A percentile compares a stretch with the other conserved stretches of the same genome.
These are phyloP conservation scores for Steatornis caripensis DNA, from an alignment of 2,113 vertebrate genomes.

Conservation along the genomic window DNA sequence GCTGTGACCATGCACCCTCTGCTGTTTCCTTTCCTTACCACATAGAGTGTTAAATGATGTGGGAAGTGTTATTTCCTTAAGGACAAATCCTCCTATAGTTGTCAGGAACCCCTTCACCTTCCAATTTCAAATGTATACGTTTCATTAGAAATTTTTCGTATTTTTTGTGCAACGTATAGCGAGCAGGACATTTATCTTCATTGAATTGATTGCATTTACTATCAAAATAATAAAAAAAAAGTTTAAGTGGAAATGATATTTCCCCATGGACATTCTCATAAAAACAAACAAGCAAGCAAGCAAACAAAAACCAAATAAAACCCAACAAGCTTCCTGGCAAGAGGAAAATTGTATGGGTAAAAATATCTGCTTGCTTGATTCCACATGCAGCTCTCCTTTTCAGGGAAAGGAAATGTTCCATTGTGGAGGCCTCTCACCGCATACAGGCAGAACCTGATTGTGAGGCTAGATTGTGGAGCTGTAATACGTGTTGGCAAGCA, in stretches of 20 bases:
- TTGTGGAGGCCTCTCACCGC: not conserved
- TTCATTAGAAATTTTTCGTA: not conserved
- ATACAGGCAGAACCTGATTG: not conserved
- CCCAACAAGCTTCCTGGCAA: not conserved
- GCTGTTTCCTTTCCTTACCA: not conserved
- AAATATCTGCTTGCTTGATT: conserved; percentile 28
- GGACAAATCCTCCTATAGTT: not conserved
- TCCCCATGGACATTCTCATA: not conserved
- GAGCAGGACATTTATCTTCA: not conserved
- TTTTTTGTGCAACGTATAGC: not conserved
- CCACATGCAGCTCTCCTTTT: not conserved
- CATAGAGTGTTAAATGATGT: not conserved
- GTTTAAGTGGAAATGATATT: not conserved
- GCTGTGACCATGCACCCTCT: not conserved
- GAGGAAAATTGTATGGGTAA: not conserved
- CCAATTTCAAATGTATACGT: not conserved
- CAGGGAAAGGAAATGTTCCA: conserved; percentile 2
- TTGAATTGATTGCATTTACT: not conserved
- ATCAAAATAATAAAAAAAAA: not conserved
- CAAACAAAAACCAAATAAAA: not conserved
- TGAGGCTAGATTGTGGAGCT: not conserved
- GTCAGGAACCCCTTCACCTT: not conserved
- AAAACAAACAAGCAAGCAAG: not conserved
- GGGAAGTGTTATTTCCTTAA: conserved; percentile 20
- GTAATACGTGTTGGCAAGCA: not conserved